Evolutionary conservation across 2,888 invertebrate species (phyloP).

Genomic region (Dasysyrphus albostriatus): DNA sequence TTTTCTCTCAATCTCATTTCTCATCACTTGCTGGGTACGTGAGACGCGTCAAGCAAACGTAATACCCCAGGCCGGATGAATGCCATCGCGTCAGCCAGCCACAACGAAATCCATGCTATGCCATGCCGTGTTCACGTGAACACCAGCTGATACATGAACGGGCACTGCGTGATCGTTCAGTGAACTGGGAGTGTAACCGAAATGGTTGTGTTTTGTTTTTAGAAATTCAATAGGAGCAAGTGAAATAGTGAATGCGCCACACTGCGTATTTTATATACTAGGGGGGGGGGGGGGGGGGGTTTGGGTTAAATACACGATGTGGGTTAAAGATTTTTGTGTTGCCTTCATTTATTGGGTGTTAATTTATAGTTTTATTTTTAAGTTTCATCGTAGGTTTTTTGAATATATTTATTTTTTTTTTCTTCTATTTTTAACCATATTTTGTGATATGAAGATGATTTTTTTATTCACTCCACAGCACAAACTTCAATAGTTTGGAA

Average conservation of each 20-base stretch:
- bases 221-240: slow-evolving; percentile 80
- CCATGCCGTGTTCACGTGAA: slow-evolving; percentile 91
- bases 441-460: slow-evolving; percentile 29
- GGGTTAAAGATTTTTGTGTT: slow-evolving; percentile 57
- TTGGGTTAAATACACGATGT: slow-evolving; percentile 58
- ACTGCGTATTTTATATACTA: slow-evolving; percentile 31
- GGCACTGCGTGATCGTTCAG: slow-evolving; percentile 83
- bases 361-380: slow-evolving; percentile 55
- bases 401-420: slow-evolving; percentile 16
- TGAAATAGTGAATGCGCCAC: slow-evolving; percentile 77
- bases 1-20: slow-evolving; percentile 22
- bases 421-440: slow-evolving; percentile 17
- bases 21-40: slow-evolving; percentile 68
- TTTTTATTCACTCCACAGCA: neutral
- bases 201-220: slow-evolving; percentile 82
- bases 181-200: slow-evolving; percentile 79
- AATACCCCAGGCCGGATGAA: slow-evolving; percentile 77
- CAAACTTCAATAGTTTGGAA: neutral
- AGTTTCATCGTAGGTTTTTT: slow-evolving; percentile 26
- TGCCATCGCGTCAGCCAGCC: slow-evolving; percentile 74
- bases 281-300: slow-evolving; percentile 17
- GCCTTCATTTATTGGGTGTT: slow-evolving; percentile 45
- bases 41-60: slow-evolving; percentile 77
- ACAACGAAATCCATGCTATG: slow-evolving; percentile 50
- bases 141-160: slow-evolving; percentile 88